Evolutionary conservation across 2,888 invertebrate species (phyloP).

Genomic region (Drosophila rubida): DNA sequence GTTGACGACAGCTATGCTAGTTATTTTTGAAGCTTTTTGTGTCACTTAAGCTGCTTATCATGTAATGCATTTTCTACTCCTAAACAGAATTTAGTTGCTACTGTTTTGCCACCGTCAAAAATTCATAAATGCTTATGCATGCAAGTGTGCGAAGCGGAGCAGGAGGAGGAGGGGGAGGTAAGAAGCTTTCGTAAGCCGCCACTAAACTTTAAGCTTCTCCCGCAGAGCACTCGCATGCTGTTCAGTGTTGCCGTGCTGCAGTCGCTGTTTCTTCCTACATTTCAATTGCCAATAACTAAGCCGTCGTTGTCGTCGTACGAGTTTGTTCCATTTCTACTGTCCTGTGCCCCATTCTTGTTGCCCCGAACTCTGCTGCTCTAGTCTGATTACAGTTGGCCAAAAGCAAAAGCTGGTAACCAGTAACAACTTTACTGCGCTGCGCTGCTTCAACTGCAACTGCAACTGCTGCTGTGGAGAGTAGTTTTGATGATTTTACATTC

Average conservation of each 20-base stretch:
- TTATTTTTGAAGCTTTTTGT: not conserved
- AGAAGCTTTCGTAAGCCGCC: constrained; percentile 7
- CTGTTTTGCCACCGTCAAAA: not conserved
- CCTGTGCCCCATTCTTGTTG: constrained; percentile 31
- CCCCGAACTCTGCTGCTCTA: constrained; percentile 7
- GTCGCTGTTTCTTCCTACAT: not conserved
- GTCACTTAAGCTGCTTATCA: constrained; percentile 14
- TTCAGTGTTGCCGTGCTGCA: constrained; percentile 2
- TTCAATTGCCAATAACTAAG: constrained; percentile 30
- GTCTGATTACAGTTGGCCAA: constrained; percentile 50
- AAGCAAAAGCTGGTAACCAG: constrained; percentile 48
- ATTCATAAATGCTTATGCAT: constrained; percentile 3
- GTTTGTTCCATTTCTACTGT: constrained; percentile 16
- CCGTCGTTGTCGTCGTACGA: constrained; percentile 4
- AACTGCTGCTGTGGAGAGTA: constrained; percentile 29
- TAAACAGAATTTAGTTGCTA: constrained; percentile 6
- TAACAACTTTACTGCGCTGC: constrained; percentile 39
- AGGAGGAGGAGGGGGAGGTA: not conserved
- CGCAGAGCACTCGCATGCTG: not conserved
- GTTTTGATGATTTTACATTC: constrained; percentile 57
- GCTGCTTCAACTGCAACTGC: constrained; percentile 18
- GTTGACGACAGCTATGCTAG: not conserved
- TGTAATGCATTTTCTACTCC: constrained; percentile 3
- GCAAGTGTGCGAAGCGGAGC: not conserved
- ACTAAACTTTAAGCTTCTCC: constrained; percentile 6